Base-by-base conservation (phyloP, 1,140 invertebrate species). In the Amyelois transitella region DNA sequence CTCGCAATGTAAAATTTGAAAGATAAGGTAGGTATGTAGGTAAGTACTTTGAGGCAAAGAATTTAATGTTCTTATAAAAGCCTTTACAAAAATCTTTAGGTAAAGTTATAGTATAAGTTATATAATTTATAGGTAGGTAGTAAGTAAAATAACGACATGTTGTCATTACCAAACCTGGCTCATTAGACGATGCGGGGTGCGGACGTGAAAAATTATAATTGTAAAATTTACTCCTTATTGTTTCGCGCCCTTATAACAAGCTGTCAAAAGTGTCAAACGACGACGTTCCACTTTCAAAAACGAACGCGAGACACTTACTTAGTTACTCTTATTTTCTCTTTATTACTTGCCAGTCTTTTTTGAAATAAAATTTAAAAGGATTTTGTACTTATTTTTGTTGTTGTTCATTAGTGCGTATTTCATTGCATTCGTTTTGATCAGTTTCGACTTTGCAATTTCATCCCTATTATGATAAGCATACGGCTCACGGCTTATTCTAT, bases 281-380 rank as follows among this genome's bases (percentile, higher is more conserved):
- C 47, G 18, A 51, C n/a, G 24, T 32, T 28, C 24, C 17, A 49
- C 38, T 62, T 61, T 55, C 59, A 62, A 55, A 59, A 69, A 59
- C 55, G 70, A 20, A 8, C 44, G 18, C 18, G 7, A n/a, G n/a
- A n/a, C n/a, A n/a, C n/a, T 14, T 6, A 45, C 44, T 45, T 45
- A 45, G 20, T 7, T 45, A 2, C 45, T 48, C 6, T 48, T 20
- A 1, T 48, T 3, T 21, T n/a, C n/a, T n/a, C n/a, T 48, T 48
- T 2, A 14, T 14, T 14, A 14, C 1, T 14, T 8, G n/a, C 32
- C 32, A 38, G 32, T 38, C 17, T 32, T 32, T 4, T 32, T 32
- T 6, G 3, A 32, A 32, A 12, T 32, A 12, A 32, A 6, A 10
- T 32, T 1, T 10, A 32, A 32, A 32, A 2, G 10, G 4, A 20